phyloP scores from a whole-genome alignment of 2,113 vertebrate genomes.

The Poicephalus meyeri region DNA sequence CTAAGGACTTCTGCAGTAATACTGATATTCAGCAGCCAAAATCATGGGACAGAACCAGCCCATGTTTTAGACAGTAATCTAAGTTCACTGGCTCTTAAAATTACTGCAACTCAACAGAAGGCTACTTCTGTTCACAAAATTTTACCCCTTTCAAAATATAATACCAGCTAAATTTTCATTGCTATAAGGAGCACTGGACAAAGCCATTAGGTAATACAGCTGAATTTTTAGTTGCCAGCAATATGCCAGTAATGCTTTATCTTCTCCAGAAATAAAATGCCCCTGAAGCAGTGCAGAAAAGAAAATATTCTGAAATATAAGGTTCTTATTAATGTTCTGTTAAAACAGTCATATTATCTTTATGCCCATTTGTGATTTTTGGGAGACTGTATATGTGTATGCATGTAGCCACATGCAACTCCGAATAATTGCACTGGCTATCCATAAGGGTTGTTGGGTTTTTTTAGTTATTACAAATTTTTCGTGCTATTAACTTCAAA shows the following conservation, averaged over 20 bases:
- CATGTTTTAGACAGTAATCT: not conserved
- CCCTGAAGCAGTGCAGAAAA: not conserved
- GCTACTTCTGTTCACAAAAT: not conserved
- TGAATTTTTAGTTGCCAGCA: not conserved
- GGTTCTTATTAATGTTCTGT: not conserved
- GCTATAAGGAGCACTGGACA: not conserved
- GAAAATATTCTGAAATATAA: not conserved
- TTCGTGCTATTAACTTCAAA: not conserved
- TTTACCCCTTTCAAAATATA: not conserved
- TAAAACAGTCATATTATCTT: not conserved
- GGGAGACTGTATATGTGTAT: too few species aligned
- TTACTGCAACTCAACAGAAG: not conserved
- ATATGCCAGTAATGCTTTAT: not conserved
- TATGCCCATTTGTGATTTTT: not conserved
- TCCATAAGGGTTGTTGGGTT: not conserved
- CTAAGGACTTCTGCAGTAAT: not conserved
- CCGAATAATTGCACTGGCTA: not conserved
- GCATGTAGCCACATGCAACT: not conserved
- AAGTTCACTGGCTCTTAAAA: not conserved
- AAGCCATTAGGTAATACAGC: not conserved
- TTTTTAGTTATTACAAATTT: not conserved
- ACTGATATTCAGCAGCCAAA: not conserved
- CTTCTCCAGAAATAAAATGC: not conserved
- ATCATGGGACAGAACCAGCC: not conserved
- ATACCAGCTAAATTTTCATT: not conserved